Conservation (phyloP, 2,113 vertebrate species). For the Reinhardtius hippoglossoides region DNA sequence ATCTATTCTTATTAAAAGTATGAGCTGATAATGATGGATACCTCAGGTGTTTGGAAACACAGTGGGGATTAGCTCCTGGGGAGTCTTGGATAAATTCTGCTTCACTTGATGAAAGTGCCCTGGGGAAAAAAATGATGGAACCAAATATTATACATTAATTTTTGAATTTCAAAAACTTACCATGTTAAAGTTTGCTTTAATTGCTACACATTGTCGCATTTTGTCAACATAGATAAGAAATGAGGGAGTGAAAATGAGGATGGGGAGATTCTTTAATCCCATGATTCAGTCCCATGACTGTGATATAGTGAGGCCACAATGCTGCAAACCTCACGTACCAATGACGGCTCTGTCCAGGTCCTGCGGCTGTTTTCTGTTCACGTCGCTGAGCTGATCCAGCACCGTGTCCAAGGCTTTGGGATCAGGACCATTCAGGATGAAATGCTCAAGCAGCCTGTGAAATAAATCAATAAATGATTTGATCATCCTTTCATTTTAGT, state of each 20-base stretch:
- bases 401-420: conserved; percentile 71
- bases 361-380: conserved; percentile 75
- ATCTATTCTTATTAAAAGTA: not conserved
- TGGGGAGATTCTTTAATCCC: not conserved
- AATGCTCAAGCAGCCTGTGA: conserved; percentile 79
- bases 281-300: conserved; percentile 36
- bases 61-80: conserved; percentile 71
- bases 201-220: not conserved
- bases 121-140: conserved; percentile 25
- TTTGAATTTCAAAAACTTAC: not conserved
- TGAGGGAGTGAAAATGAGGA: not conserved
- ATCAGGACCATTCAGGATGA: conserved; percentile 81
- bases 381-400: conserved; percentile 74
- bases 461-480: not conserved
- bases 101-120: conserved; percentile 80
- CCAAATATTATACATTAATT: not conserved
- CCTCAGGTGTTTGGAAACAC: conserved; percentile 82
- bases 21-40: conserved; percentile 15
- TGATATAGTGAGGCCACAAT: conserved; percentile 7
- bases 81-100: conserved; percentile 72
- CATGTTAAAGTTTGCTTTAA: not conserved
- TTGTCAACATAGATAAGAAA: not conserved
- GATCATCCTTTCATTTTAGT: not conserved
- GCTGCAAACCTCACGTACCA: conserved; percentile 62
- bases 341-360: conserved; percentile 77